Conservation (phyloP, 2,113 vertebrate species). For the Pardalotus punctatus region DNA sequence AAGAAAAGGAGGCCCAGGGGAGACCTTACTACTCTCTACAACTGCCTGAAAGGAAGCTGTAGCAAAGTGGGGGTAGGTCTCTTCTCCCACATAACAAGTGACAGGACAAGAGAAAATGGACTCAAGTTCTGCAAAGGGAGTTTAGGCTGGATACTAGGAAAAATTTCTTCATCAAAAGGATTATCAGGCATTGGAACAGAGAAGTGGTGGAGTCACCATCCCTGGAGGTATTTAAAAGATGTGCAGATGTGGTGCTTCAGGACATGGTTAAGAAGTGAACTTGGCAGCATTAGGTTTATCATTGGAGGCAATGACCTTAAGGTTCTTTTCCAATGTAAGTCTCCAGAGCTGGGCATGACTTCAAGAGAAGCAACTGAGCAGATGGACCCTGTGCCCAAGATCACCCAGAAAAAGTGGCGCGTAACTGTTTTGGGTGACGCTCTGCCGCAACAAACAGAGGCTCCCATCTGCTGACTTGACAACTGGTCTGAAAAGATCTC, state of each 20-base stretch:
- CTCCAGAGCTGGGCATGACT: neutral
- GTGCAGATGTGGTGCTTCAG: neutral
- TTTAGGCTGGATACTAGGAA: neutral
- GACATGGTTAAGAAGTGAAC: neutral
- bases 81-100: neutral
- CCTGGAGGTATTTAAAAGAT: neutral
- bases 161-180: neutral
- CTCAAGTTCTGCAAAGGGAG: neutral
- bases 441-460: neutral
- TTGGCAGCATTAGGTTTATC: neutral
- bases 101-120: neutral
- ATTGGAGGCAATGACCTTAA: neutral
- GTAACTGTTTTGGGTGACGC: accelerated
- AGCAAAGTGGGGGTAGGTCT: accelerated
- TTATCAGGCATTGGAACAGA: neutral
- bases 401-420: neutral
- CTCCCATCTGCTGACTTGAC: neutral
- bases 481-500: neutral
- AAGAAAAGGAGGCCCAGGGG: neutral
- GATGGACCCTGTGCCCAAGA: neutral
- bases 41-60: neutral
- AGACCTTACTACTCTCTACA: neutral
- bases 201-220: neutral
- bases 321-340: neutral
- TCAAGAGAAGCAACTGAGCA: neutral